Evolutionary conservation across 2,797 vertebrate genomes (phyloP).

Genomic region (Pogoniulus pusillus): DNA sequence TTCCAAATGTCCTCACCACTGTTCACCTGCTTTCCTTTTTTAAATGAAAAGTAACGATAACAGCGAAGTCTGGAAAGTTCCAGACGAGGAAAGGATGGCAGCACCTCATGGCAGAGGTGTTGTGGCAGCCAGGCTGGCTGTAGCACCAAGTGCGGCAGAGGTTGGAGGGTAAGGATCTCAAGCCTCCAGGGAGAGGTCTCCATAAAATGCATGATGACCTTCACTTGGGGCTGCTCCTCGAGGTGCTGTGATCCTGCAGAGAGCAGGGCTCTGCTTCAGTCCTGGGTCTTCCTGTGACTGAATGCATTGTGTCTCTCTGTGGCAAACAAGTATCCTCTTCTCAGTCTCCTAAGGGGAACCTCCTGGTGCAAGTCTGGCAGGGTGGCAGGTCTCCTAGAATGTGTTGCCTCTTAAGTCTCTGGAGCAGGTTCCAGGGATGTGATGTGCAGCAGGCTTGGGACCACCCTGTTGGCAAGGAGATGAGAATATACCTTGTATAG

Average conservation of each 20-base stretch:
- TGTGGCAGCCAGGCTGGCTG: neutral
- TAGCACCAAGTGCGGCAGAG: neutral
- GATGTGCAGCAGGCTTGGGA: accelerated
- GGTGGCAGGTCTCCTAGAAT: neutral
- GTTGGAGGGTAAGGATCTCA: neutral
- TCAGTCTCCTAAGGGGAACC: neutral
- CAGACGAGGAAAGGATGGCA: neutral
- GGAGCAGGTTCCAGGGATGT: neutral
- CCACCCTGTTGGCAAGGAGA: neutral
- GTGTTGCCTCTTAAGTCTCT: neutral
- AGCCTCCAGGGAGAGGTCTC: neutral
- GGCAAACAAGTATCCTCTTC: neutral
- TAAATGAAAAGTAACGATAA: neutral
- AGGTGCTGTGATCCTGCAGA: neutral
- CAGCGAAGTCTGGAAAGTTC: neutral
- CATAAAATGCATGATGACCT: neutral
- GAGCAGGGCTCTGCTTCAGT: neutral
- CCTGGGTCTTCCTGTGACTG: neutral
- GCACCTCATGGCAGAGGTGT: neutral
- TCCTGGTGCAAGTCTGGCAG: neutral
- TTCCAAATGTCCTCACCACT: neutral
- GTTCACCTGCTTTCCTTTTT: neutral
- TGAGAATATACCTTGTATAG: neutral
- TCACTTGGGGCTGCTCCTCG: neutral
- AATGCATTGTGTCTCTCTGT: accelerated